phyloP scores from a whole-genome alignment of 2,888 invertebrate genomes.

The Drosophila pseudotalamancana region DNA sequence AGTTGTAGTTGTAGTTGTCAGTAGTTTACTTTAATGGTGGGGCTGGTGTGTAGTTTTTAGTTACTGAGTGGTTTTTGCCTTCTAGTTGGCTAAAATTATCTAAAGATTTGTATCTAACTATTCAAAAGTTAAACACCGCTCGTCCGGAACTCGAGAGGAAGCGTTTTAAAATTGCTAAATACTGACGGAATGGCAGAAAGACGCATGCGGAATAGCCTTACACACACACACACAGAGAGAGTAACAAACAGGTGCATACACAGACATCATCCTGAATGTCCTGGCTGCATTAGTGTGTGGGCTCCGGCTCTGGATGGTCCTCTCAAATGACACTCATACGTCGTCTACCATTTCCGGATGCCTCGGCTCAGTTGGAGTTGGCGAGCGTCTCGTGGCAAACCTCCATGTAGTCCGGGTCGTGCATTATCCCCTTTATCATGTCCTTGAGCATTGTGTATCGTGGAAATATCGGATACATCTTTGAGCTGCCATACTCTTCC shows the following conservation, averaged over 20 bases:
- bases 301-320: slow-evolving; percentile 37
- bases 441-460: slow-evolving; percentile 98
- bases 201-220: slow-evolving; percentile 57
- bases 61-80: slow-evolving; percentile 35
- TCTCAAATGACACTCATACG: slow-evolving; percentile 78
- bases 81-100: slow-evolving; percentile 41
- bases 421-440: slow-evolving; percentile 98
- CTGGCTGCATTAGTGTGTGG: slow-evolving; percentile 19
- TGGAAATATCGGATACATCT: slow-evolving; percentile 96
- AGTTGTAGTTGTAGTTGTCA: slow-evolving; percentile 12
- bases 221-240: slow-evolving; percentile 2
- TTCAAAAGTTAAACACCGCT: slow-evolving; percentile 30
- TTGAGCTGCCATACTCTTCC: slow-evolving; percentile 95
- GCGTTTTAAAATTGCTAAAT: slow-evolving; percentile 49
- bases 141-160: slow-evolving; percentile 29
- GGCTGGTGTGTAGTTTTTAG: slow-evolving; percentile 30
- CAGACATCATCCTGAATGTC: no score
- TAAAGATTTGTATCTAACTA: slow-evolving; percentile 63
- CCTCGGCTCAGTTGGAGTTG: slow-evolving; percentile 84
- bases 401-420: slow-evolving; percentile 98
- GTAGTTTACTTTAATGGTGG: slow-evolving; percentile 42
- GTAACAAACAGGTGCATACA: no score
- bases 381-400: slow-evolving; percentile 95
- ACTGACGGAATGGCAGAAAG: slow-evolving; percentile 58
- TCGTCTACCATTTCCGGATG: slow-evolving; percentile 76